Evolutionary conservation across 2,888 invertebrate genomes (phyloP).

Genomic region (Cephus spinipes): DNA sequence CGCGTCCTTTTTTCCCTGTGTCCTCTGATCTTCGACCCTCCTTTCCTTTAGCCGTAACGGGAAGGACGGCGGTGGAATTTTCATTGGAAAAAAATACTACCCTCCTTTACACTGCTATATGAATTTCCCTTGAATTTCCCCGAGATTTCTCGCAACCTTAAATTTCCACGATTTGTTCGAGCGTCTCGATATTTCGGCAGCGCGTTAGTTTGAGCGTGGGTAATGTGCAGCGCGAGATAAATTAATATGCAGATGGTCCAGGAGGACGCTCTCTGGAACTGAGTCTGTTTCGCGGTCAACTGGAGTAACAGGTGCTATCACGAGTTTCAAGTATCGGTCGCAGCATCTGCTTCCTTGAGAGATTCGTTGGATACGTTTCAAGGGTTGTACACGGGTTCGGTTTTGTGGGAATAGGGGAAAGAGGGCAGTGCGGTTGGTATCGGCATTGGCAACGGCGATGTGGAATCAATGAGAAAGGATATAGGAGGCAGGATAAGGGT

Average conservation of each 20-base stretch:
- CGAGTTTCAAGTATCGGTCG: not conserved
- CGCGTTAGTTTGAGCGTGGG: not conserved
- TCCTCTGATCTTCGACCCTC: not conserved
- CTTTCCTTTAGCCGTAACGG: not conserved
- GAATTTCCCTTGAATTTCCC: not conserved
- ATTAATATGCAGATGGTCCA: not conserved
- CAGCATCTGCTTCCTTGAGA: not conserved
- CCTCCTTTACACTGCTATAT: not conserved
- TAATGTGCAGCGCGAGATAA: not conserved
- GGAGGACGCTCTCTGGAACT: not conserved
- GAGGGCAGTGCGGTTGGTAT: too few species aligned
- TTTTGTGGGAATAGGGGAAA: not conserved
- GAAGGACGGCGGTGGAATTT: not conserved
- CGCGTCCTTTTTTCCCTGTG: not conserved
- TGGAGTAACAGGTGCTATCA: constrained; percentile 54
- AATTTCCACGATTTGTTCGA: not conserved
- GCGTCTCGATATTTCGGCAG: not conserved
- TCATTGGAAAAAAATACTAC: not conserved
- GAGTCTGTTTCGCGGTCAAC: not conserved
- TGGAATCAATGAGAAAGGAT: not conserved
- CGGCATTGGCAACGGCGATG: not conserved
- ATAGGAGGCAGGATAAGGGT: not conserved
- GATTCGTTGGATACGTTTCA: not conserved
- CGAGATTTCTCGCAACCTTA: not conserved
- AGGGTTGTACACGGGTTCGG: not conserved